Percentiles rank a stretch among this genome's conserved stretches.
Conservation (phyloP, 2,113 vertebrate genomes). For the Anoplopoma fimbria region DNA sequence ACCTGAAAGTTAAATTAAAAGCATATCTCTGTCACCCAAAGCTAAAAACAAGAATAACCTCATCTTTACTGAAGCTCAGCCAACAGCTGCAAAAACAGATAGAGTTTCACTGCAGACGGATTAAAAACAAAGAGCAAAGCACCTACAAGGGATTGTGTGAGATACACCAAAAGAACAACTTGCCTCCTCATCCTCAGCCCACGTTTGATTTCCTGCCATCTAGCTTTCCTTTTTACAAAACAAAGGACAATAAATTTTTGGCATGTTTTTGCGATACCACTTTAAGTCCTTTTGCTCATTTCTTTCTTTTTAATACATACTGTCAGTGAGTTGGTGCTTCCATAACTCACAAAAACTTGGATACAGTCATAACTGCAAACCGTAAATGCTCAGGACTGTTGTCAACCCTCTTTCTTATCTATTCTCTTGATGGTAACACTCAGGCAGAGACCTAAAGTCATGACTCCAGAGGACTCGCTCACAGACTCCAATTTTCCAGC, state of each 20-base stretch:
- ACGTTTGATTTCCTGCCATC: slow-evolving; percentile 54
- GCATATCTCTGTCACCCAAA: slow-evolving; percentile 55
- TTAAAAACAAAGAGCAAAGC: slow-evolving; percentile 59
- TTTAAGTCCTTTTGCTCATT: slow-evolving; percentile 20
- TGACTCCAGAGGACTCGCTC: slow-evolving; percentile 35
- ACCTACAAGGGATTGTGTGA: slow-evolving; percentile 61
- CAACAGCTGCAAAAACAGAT: slow-evolving; percentile 43
- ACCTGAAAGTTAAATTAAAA: slow-evolving; percentile 51
- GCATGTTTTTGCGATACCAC: slow-evolving; percentile 20
- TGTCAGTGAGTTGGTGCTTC: slow-evolving; percentile 27
- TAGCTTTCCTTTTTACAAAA: slow-evolving; percentile 11
- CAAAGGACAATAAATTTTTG: slow-evolving; percentile 40
- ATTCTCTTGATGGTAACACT: slow-evolving; percentile 46
- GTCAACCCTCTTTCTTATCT: slow-evolving; percentile 37
- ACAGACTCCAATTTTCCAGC: slow-evolving; percentile 42
- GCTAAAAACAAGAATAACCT: slow-evolving; percentile 49
- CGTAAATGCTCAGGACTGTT: slow-evolving; percentile 41
- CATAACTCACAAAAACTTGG: slow-evolving; percentile 36
- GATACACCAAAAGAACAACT: slow-evolving; percentile 40
- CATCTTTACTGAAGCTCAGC: slow-evolving; percentile 48
- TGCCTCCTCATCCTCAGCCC: slow-evolving; percentile 43
- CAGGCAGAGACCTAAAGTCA: slow-evolving; percentile 15
- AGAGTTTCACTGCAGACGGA: slow-evolving; percentile 46
- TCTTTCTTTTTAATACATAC: slow-evolving; percentile 41
- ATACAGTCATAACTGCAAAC: slow-evolving; percentile 34